Evolutionary conservation across 2,888 invertebrate genomes (phyloP), one percentile per base, ranked within the genome.

Genomic region (Agrypnus murinus): DNA sequence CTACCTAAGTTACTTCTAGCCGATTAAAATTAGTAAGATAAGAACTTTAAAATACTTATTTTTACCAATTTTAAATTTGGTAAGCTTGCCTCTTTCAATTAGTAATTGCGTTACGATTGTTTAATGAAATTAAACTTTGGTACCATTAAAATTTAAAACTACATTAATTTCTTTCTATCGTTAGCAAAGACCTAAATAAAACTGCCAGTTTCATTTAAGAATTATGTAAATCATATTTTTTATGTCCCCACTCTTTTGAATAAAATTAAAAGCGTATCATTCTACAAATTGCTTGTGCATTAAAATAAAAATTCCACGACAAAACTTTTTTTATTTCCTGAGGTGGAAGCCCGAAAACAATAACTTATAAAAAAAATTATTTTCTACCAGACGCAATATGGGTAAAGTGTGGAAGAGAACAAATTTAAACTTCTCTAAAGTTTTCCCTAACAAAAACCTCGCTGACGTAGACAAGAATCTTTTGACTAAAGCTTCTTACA

Each of bases 391-490:
- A 12, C 58, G 58, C 43, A 58, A 58, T 58, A 43, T 43, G 58
- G 32, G 17, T 36, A 36, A 9, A 55, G 34, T 36, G 38, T 17
- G 55, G 55, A 55, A 14, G 15, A 43, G 43, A 48, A 43, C 58
- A 58, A 58, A 58, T 58, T 58, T 58, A 43, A 58, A 58, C 58
- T 58, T 58, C 25, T 14, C 32, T 2, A 36, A 55, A 58, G 58
- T 58, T 58, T 58, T 10, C 40, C 43, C 19, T 14, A 31, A 58
- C 58, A 58, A 62, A 62, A 62, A 45, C 59, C 43, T 58, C 32
- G 62, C 62, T 62, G 62, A 62, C 62, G 62, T 46, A 45, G 38
- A 62, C 62, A 48, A 32, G 62, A 62, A 46, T 46, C 46, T 43
- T 25, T 59, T 12, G 14, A 10, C 14, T 34, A 62, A 60, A 62